Percentiles rank a stretch among this genome's conserved stretches.
Evolutionary conservation across 2,113 vertebrate species (phyloP).

Genomic region (Cynopterus brachyotis): DNA sequence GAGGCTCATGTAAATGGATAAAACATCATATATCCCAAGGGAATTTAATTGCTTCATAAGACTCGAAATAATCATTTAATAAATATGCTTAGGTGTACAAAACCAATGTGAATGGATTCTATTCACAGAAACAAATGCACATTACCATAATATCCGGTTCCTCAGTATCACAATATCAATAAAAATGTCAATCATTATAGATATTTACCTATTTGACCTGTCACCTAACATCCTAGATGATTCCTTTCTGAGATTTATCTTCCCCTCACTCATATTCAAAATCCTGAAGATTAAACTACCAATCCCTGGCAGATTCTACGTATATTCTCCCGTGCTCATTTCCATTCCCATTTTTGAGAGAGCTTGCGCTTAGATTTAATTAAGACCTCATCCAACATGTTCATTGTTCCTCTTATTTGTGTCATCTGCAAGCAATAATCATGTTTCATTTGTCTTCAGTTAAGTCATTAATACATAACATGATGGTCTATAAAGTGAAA

Average conservation of each 20-base stretch:
- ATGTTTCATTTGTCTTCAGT: background rate
- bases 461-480: slow-evolving; percentile 16
- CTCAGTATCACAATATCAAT: background rate
- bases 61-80: background rate
- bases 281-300: background rate
- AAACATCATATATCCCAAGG: background rate
- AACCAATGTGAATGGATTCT: background rate
- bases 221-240: background rate
- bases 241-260: background rate
- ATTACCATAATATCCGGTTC: background rate
- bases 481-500: background rate
- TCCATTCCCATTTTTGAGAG: background rate
- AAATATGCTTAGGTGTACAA: background rate
- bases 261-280: background rate
- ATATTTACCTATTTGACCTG: background rate
- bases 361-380: slow-evolving; percentile 27
- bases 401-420: background rate
- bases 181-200: background rate
- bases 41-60: background rate
- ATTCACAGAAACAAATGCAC: background rate
- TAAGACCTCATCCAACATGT: background rate
- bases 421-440: background rate
- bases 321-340: background rate
- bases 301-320: background rate
- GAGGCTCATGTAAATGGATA: background rate